Conservation (phyloP, 2,888 invertebrate genomes). For the Carcina quercana region DNA sequence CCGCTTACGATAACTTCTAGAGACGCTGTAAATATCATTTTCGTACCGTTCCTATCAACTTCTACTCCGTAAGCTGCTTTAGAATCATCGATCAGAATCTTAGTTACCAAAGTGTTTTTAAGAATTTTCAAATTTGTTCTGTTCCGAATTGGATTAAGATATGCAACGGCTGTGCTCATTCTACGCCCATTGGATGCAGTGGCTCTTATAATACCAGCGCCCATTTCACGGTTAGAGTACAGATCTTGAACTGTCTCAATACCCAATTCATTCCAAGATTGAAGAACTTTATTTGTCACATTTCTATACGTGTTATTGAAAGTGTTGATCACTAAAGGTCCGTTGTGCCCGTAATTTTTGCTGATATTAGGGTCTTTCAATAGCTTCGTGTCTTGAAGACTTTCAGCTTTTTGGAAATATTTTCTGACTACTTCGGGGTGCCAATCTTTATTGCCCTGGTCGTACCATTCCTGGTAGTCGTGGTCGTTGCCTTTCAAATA, state of each 20-base stretch:
- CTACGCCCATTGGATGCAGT: slow-evolving; percentile 61
- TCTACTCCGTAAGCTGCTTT: slow-evolving; percentile 52
- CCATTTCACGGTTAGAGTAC: slow-evolving; percentile 51
- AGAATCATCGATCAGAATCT: slow-evolving; percentile 55
- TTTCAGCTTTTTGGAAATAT: slow-evolving; percentile 69
- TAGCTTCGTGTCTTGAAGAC: slow-evolving; percentile 32
- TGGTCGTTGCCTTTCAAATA: slow-evolving; percentile 65
- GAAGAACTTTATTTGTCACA: slow-evolving; percentile 32
- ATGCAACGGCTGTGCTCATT: slow-evolving; percentile 62
- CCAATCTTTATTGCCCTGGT: slow-evolving; percentile 72
- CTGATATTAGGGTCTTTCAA: slow-evolving; percentile 23
- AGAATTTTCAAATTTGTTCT: slow-evolving; percentile 46
- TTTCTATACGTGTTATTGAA: slow-evolving; percentile 52
- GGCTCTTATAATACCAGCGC: slow-evolving; percentile 58
- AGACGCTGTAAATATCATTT: slow-evolving; percentile 25
- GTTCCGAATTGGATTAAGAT: slow-evolving; percentile 32
- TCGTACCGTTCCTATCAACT: slow-evolving; percentile 27
- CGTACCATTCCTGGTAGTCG: slow-evolving; percentile 71
- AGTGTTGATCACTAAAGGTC: slow-evolving; percentile 55
- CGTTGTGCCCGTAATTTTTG: slow-evolving; percentile 46
- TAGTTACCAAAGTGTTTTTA: slow-evolving; percentile 61
- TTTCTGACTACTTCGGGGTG: slow-evolving; percentile 54
- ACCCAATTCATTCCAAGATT: slow-evolving; percentile 59
- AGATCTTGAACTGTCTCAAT: slow-evolving; percentile 43
- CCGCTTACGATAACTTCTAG: slow-evolving; percentile 65